Evolutionary conservation across 2,888 invertebrate species (phyloP), one percentile per base, ranked within the genome.

Genomic region (Lissonota sp.): DNA sequence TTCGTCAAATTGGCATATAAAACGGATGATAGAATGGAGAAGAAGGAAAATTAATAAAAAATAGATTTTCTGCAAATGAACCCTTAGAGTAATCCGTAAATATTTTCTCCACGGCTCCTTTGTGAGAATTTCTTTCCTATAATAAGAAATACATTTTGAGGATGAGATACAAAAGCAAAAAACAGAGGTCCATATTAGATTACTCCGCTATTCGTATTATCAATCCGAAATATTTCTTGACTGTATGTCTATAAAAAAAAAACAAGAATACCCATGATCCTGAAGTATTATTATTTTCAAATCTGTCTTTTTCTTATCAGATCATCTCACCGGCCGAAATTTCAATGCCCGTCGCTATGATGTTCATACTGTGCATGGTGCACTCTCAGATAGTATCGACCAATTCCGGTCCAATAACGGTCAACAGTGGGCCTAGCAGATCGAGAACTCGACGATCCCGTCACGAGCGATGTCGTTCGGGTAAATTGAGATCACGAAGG

Each of bases 321-420:
- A 93, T 93, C 84, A 93, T 96, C 73, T 94, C 95, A 63, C 93
- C 94, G 46, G 95, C 95, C 77, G 97, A 97, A 92, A 94, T 97
- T 70, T 88, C 96, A 40, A 95, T 96, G 86, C 97, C 97, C 4
- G 93, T 95, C 84, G 93, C 95, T 64, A 94, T 97, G 93, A 96
- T 97, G 94, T 93, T 97, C 88, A 93, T 96, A 66, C 93, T 97
- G 80, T 96, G 96, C 85, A 93, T 96, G 72, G 95, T 97, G 81
- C 97, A 97, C 91, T 97, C 97, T 0, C 97, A 97, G 93, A 97
- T 97, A 86, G 96, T 96, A 6, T 95, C 96, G 1, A 95, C 95
- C 5, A 94, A 94, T 87, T 93, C 93, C n/a, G 92, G 90, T 63
- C 88, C 92, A 40, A 57, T 84, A 5, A 79, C 83, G 5, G 77